Conservation (phyloP, 2,113 vertebrate species). For the Onychostruthus taczanowskii region DNA sequence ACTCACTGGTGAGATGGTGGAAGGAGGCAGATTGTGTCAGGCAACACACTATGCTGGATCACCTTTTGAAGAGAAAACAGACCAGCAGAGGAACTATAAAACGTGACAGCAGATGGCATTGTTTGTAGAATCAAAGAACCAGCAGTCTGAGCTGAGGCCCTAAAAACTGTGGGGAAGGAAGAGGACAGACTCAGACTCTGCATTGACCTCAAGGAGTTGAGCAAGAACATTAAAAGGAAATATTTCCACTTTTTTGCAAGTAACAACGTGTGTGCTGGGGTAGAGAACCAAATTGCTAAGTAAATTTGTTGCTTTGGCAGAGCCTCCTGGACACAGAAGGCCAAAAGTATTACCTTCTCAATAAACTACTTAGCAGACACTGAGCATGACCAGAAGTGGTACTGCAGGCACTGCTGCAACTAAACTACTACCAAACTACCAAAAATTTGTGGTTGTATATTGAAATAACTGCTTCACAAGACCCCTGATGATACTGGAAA, state of each 20-base stretch:
- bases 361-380: background rate
- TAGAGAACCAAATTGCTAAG: constrained; percentile 13
- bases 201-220: background rate
- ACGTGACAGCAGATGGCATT: constrained; percentile 25
- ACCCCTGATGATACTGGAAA: background rate
- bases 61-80: background rate
- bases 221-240: background rate
- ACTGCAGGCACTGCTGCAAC: background rate
- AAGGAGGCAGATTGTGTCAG: background rate
- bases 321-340: background rate
- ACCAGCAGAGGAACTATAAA: background rate
- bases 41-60: background rate
- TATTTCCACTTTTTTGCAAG: constrained; percentile 8
- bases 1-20: background rate
- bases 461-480: background rate
- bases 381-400: background rate
- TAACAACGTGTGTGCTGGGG: background rate
- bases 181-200: background rate
- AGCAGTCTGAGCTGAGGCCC: background rate
- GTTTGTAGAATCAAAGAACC: constrained; percentile 36
- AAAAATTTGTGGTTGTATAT: background rate
- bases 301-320: constrained; percentile 23
- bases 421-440: background rate
- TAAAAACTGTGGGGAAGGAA: background rate
- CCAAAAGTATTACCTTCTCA: background rate